These are phyloP conservation scores for Neodiprion lecontei DNA, from an alignment of 1,140 invertebrate species.

Conservation along the genomic window DNA sequence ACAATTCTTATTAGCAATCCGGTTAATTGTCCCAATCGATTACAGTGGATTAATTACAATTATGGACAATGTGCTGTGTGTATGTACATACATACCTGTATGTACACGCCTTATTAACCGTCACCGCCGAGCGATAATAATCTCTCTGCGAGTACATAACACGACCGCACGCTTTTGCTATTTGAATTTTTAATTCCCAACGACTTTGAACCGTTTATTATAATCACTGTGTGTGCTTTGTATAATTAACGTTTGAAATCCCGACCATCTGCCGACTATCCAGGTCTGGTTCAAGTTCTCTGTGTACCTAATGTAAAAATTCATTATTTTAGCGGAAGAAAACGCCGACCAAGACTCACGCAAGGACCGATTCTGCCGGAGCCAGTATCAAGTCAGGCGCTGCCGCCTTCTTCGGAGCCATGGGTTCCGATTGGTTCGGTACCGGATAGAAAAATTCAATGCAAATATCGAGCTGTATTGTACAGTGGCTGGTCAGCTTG, in stretches of 20 bases:
- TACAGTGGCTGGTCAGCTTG: too few species aligned
- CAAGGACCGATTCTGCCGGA: conserved; percentile 51
- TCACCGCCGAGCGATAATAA: background rate
- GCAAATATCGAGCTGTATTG: too few species aligned
- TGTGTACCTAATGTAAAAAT: too few species aligned
- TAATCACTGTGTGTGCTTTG: background rate
- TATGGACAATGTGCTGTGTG: too few species aligned
- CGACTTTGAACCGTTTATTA: background rate
- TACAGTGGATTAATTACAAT: background rate
- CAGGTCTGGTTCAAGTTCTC: background rate
- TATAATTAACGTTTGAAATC: background rate
- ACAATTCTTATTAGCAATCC: background rate
- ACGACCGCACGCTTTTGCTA: background rate
- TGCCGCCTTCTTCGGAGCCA: conserved; percentile 78
- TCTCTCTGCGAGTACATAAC: background rate
- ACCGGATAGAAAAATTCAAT: conserved; percentile 43
- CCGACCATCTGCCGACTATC: background rate
- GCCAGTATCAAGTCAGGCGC: conserved; percentile 70
- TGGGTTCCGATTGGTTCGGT: conserved; percentile 80
- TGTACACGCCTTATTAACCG: background rate
- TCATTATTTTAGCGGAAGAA: conserved; percentile 46
- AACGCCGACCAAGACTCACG: conserved; percentile 43
- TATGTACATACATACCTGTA: too few species aligned
- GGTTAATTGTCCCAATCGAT: background rate
- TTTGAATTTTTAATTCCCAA: background rate